Base-by-base conservation (phyloP, 2,113 vertebrate genomes). In the Gopherus flavomarginatus region DNA sequence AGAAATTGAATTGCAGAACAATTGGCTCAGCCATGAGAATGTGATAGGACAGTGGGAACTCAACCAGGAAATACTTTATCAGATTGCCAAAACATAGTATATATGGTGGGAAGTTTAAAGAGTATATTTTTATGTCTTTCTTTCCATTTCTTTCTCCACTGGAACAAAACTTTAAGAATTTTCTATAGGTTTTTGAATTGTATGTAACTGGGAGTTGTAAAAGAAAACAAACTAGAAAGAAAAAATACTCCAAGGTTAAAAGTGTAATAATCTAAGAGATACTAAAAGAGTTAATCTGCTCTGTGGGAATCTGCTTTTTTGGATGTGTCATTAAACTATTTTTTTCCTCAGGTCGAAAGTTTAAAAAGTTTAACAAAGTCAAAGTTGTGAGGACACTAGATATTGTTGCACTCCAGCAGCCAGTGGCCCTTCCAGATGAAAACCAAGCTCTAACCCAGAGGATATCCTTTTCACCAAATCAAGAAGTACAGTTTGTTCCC, bases 341-440 rank as follows among this genome's bases (percentile, higher is more conserved):
- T 92, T 87, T 52, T 97, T 93, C 94, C 92, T 26, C 98, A 99
- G 99, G 99, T 96, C 98, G 99, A 94, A 99, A 99, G 92, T 98
- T 99, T 98, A 99, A 99, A 93, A 99, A 99, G 87, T 99, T 99
- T 75, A 99, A 99, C 90, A 98, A 99, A 97, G 97, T 99, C 94
- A 99, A 99, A 96, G 98, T 99, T 88, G 97, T 99, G 93, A 98
- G 99, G 92, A 83, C 99, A 1, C 94, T 98, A 42, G 98, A 99
- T 52, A 96, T 98, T 6, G 97, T 99, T 16, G 98, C 99, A 94
- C 99, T 99, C 83, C 99, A 98, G 75, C 98, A 99, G 59, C 94
- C 98, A 27, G 83, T 98, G 96, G 84, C 98, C 86, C 97, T 99
- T 95, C 87, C 98, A 44, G 96, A 94, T 1, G 99, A 99, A 90